Evolutionary conservation across 2,797 vertebrate genomes (phyloP), one percentile per base, ranked within the genome.

Genomic region (Odontamblyopus lacepedii): DNA sequence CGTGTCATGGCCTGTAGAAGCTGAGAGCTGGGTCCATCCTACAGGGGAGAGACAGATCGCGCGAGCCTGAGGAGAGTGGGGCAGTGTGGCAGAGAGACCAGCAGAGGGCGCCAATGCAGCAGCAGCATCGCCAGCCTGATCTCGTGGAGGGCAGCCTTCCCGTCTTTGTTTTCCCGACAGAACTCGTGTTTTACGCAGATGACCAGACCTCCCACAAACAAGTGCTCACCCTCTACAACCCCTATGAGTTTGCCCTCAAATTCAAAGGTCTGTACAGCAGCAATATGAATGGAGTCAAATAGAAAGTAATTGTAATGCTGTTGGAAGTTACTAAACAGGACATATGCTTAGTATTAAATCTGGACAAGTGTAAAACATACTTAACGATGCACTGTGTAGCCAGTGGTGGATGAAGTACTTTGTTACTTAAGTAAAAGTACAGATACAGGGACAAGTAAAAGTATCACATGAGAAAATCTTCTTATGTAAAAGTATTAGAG

Each of bases 61-160:
- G 73, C 56, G 50, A 75, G 76, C 74, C 64, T 29, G 71, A 71
- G 64, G 86, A 79, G 82, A 86, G 85, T 76, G 86, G 89, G 88
- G 75, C 71, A 86, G 90, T 23, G 27, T 38, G 27, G 92, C 84
- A 75, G 83, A 80, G 74, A 23, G 75, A 75, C 94, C 92, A 92
- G 92, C 92, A 93, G 94, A 88, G 91, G 93, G 96, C 93, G 96
- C 96, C 95, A 98, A 99, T 99, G 98, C 97, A 98, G 96, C 93
- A 98, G 95, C 96, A 98, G 95, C 96, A 97, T 93, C 95, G 96
- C 92, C 96, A 98, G 94, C 96, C 97, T 93, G 97, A 98, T 92
- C 94, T 97, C 93, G 97, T 98, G 97, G 97, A 98, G 95, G 97
- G 97, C 95, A 98, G 93, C 94, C 97, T 99, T 98, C 98, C 98